Base-by-base conservation (phyloP, 2,113 vertebrate species). In the Sinocyclocheilus rhinocerous region DNA sequence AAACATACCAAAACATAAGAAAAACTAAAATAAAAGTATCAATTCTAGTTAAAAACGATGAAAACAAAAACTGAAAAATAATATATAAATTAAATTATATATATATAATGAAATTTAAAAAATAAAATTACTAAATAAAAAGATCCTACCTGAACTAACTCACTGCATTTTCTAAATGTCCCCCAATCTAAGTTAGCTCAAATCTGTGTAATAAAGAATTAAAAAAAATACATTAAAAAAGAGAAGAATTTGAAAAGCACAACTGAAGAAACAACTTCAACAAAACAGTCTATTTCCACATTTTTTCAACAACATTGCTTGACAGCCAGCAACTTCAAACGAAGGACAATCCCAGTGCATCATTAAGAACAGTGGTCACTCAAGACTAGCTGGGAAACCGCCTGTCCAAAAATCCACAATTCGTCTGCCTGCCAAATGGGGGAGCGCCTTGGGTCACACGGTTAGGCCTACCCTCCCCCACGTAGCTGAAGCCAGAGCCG, bases 371-470 rank as follows among this genome's bases (percentile, higher is more conserved):
- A 77, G 57, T 16, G 36, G 10, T 18, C 75, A 42, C 67, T 81
- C 57, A 88, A 69, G 59, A 39, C 76, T 59, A 59, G 57, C 57
- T 59, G 57, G 57, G 57, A 59, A 59, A n/a, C 13, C 22, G 57
- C 65, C n/a, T 50, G 67, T 86, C 87, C 65, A 75, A 88, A 80
- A 86, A 72, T 73, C 84, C 55, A 55, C 26, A 67, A 63, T 84
- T 59, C 29, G 83, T 78, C 50, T 22, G 22, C 57, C 42, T 82
- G 78, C 85, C 77, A 89, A 81, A 86, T 77, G 36, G 70, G 61
- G 63, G 83, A 81, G 85, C 45, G 29, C 57, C 70, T 84, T 67
- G 45, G 67, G 83, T 82, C 88, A 89, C 26, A 55, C 84, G 78
- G 76, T 76, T 29, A 29, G 33, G 24, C n/a, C 73, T 50, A 39